Percentiles rank a stretch among this genome's conserved stretches.
Conservation (phyloP, 2,113 vertebrate species). For the Corythaeola cristata region DNA sequence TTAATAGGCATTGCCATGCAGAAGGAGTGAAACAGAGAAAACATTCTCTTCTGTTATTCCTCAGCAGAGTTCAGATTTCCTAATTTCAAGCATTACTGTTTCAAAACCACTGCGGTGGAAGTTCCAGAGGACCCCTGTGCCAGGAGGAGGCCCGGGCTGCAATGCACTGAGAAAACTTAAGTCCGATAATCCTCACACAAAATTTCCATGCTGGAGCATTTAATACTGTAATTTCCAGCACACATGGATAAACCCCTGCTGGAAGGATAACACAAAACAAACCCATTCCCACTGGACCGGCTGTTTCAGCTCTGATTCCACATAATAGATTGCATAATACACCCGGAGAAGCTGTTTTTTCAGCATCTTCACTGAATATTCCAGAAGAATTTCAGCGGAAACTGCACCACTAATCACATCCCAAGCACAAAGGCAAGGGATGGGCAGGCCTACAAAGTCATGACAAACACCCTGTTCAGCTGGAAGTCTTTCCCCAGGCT, state of each 20-base stretch:
- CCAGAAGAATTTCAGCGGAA: neutral
- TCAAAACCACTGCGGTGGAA: constrained; percentile 20
- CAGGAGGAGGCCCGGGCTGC: neutral
- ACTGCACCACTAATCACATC: neutral
- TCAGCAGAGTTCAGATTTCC: neutral
- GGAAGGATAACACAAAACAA: constrained; percentile 28
- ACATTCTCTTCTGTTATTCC: neutral
- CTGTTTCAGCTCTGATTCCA: neutral
- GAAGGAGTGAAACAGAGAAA: neutral
- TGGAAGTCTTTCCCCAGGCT: neutral
- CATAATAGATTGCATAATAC: neutral
- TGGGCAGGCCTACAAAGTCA: neutral
- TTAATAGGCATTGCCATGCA: neutral
- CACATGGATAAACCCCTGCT: constrained; percentile 23
- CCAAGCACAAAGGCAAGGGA: neutral
- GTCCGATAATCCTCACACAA: constrained; percentile 33
- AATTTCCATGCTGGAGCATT: constrained; percentile 24
- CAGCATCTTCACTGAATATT: neutral
- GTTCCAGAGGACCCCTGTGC: neutral
- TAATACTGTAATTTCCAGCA: constrained; percentile 28
- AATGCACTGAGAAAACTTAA: neutral
- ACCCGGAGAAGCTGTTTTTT: neutral
- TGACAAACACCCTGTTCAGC: neutral
- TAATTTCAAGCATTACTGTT: neutral
- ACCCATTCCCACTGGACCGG: neutral